These are phyloP conservation scores for Toxotes chatareus DNA, from an alignment of 2,113 vertebrate species.

Conservation along the genomic window DNA sequence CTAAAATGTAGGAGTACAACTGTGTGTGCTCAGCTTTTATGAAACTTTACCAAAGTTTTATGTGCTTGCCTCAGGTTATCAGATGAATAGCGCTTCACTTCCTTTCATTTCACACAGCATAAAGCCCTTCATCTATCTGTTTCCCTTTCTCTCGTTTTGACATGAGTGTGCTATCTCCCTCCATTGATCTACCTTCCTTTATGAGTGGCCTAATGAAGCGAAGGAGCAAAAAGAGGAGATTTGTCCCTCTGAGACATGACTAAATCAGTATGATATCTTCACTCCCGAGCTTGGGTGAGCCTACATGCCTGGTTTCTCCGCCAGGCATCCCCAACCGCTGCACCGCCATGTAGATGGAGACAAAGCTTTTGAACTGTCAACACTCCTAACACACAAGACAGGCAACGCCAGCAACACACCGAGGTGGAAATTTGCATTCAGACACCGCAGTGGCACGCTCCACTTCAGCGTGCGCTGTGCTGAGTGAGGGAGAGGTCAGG, in stretches of 20 bases:
- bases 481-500: slow-evolving; percentile 66
- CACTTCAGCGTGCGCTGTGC: slow-evolving; percentile 33
- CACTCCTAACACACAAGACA: slow-evolving; percentile 28
- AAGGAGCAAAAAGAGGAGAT: slow-evolving; percentile 60
- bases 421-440: slow-evolving; percentile 69
- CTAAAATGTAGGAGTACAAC: slow-evolving; percentile 9
- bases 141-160: slow-evolving; percentile 38
- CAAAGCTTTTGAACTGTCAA: slow-evolving; percentile 64
- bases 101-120: slow-evolving; percentile 53
- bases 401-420: slow-evolving; percentile 14
- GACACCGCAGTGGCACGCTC: slow-evolving; percentile 28
- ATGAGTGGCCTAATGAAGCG: slow-evolving; percentile 75
- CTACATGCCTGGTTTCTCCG: slow-evolving; percentile 57
- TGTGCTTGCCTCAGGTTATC: slow-evolving; percentile 36
- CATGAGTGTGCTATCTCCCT: slow-evolving; percentile 50
- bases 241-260: slow-evolving; percentile 58
- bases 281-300: slow-evolving; percentile 46
- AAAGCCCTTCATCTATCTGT: slow-evolving; percentile 50
- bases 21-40: slow-evolving; percentile 39
- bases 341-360: slow-evolving; percentile 27
- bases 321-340: slow-evolving; percentile 38
- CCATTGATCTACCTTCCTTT: slow-evolving; percentile 74
- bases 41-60: slow-evolving; percentile 29
- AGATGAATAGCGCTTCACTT: slow-evolving; percentile 35
- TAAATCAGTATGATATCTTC: slow-evolving; percentile 73